These are phyloP conservation scores for Dinocampus coccinellae DNA, from an alignment of 2,888 invertebrate genomes.

Conservation along the genomic window DNA sequence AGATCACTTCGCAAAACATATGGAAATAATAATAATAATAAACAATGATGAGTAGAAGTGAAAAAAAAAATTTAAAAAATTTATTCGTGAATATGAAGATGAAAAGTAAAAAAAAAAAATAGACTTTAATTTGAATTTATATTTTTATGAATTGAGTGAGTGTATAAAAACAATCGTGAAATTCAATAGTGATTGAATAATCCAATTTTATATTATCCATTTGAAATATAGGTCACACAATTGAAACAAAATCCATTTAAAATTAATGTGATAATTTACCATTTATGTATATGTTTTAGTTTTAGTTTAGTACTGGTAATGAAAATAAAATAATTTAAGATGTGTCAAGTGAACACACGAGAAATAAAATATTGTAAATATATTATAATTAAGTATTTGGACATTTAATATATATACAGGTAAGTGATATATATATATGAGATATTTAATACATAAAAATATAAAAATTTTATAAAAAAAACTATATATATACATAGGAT, in stretches of 20 bases:
- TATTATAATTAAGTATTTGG: too few species aligned
- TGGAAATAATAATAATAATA: background rate
- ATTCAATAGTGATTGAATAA: background rate
- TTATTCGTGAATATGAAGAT: too few species aligned
- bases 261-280: background rate
- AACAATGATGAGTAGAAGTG: background rate
- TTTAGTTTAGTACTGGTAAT: background rate
- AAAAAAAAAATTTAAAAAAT: background rate
- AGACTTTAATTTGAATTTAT: background rate
- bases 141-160: too few species aligned
- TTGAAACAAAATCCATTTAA: background rate
- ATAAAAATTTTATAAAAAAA: too few species aligned
- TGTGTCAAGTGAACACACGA: too few species aligned
- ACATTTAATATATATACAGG: background rate
- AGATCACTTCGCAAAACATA: background rate
- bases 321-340: too few species aligned
- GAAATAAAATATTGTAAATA: too few species aligned
- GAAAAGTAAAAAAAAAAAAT: background rate
- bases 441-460: too few species aligned
- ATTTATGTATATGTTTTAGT: background rate
- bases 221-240: conserved; percentile 3
- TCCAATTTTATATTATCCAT: background rate
- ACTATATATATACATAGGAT: too few species aligned
- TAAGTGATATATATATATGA: too few species aligned
- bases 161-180: too few species aligned